These are phyloP conservation scores for Catocala nupta DNA, from an alignment of 2,888 invertebrate genomes.

Conservation along the genomic window DNA sequence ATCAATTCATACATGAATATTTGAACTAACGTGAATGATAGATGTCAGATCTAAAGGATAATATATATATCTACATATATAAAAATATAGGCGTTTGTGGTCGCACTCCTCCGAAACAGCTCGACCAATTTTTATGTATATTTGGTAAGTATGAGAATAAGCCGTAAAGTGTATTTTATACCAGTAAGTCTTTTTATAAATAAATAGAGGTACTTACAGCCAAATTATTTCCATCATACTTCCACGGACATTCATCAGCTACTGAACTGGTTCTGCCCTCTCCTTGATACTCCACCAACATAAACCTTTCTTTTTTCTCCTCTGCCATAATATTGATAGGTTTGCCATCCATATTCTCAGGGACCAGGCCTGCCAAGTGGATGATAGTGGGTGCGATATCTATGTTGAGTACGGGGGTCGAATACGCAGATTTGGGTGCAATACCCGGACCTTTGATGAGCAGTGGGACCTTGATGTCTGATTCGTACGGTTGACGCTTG, in stretches of 20 bases:
- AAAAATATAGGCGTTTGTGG: too few relatives aligned
- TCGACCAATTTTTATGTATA: too few relatives aligned
- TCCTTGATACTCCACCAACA: constrained; percentile 94
- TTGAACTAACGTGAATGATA: too few relatives aligned
- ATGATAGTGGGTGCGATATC: constrained; percentile 95
- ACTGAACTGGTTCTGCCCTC: constrained; percentile 88
- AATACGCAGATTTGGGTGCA: constrained; percentile 73
- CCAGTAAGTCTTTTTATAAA: too few relatives aligned
- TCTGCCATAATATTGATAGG: constrained; percentile 53
- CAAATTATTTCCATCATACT: constrained; percentile 84
- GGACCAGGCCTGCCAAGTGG: constrained; percentile 88
- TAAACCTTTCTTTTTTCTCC: constrained; percentile 68
- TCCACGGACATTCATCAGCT: constrained; percentile 89
- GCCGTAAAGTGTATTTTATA: too few relatives aligned
- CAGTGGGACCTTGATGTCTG: constrained; percentile 95
- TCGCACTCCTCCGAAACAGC: too few relatives aligned
- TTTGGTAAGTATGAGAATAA: too few relatives aligned
- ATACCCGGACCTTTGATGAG: constrained; percentile 93
- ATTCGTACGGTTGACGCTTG: constrained; percentile 96
- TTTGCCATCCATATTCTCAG: constrained; percentile 89
- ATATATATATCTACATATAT: too few relatives aligned
- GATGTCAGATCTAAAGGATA: too few relatives aligned
- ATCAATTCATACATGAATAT: too few relatives aligned
- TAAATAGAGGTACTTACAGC: constrained; percentile 88
- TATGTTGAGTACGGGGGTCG: constrained; percentile 90